Percentiles rank a stretch among this genome's conserved stretches.
Evolutionary conservation across 2,888 invertebrate species (phyloP).

Genomic region (Agrotis segetum): DNA sequence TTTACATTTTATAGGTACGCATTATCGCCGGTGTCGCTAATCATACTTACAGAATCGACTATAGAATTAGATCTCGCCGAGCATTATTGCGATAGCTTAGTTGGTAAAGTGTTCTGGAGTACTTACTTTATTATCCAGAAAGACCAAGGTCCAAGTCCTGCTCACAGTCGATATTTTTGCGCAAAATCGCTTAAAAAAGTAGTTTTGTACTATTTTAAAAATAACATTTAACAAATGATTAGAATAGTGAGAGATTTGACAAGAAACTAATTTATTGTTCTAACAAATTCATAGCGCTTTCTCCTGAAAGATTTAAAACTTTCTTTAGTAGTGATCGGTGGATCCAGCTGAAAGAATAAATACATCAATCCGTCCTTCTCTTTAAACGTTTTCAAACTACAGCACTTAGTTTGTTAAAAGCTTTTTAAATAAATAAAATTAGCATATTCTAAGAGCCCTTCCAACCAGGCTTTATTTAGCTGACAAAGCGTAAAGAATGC

Average conservation of each 20-base stretch:
- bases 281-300: background rate
- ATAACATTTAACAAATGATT: background rate
- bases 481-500: conserved; percentile 23
- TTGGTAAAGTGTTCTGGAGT: too few species aligned
- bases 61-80: too few species aligned
- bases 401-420: background rate
- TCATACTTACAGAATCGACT: too few species aligned
- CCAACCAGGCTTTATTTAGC: conserved; percentile 12
- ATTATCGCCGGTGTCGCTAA: too few species aligned
- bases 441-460: conserved; percentile 30
- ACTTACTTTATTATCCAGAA: too few species aligned
- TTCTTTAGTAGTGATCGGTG: background rate
- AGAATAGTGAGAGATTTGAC: background rate
- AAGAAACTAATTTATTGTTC: background rate
- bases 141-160: too few species aligned
- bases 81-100: too few species aligned
- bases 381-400: background rate
- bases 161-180: too few species aligned
- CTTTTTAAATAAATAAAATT: conserved; percentile 11
- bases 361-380: background rate
- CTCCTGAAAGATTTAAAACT: background rate
- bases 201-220: too few species aligned
- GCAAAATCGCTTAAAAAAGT: too few species aligned
- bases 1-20: too few species aligned
- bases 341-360: too few species aligned